Evolutionary conservation across 2,113 vertebrate species (phyloP).

Genomic region (Zosterops pallidus): DNA sequence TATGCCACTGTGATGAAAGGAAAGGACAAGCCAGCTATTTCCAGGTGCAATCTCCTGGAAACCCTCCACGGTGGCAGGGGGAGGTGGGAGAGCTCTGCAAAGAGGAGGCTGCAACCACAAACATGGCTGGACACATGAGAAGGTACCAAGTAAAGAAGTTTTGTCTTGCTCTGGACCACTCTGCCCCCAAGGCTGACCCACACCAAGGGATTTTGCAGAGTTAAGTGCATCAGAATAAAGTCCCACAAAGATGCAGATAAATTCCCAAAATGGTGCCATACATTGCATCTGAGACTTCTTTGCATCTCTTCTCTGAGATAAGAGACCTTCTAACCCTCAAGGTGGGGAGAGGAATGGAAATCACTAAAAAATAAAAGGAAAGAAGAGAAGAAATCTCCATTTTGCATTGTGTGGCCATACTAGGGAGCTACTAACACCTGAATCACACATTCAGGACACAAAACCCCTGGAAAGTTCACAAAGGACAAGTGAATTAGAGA

Average conservation of each 20-base stretch:
- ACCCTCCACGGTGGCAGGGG: neutral
- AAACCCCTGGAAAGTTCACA: neutral
- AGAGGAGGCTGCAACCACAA: neutral
- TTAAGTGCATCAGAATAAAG: neutral
- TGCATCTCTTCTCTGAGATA: neutral
- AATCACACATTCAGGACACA: neutral
- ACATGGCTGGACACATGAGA: neutral
- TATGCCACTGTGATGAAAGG: neutral
- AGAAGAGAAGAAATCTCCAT: neutral
- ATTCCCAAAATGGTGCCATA: neutral
- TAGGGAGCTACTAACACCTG: neutral
- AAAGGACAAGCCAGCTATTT: neutral
- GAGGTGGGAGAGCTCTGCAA: neutral
- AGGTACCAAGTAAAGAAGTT: fast-evolving
- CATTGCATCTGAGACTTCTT: neutral
- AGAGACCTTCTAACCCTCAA: neutral
- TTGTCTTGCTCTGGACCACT: neutral
- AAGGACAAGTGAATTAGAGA: neutral
- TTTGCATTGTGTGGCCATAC: fast-evolving
- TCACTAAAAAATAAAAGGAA: neutral
- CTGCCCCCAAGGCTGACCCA: neutral
- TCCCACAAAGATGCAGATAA: fast-evolving
- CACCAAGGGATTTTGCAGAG: neutral
- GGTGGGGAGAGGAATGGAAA: fast-evolving
- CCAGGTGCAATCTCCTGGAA: neutral